Evolutionary conservation across 2,113 vertebrate genomes (phyloP).

Genomic region (Craseonycteris thonglongyai): DNA sequence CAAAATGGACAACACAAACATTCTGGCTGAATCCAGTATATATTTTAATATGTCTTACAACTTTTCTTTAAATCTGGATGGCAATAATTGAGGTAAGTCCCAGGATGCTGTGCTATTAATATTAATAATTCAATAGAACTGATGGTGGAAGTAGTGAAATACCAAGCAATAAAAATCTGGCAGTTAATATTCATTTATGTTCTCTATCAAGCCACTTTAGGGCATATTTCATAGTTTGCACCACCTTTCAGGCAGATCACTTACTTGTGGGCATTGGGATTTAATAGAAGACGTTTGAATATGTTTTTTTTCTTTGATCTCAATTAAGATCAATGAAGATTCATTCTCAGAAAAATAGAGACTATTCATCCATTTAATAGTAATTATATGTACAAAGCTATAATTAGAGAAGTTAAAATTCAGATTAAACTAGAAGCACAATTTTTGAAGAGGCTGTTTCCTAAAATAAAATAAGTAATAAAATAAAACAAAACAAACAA

Average conservation of each 20-base stretch:
- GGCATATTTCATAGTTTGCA: not conserved
- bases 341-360: not conserved
- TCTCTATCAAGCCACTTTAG: not conserved
- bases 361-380: not conserved
- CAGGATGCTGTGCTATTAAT: not conserved
- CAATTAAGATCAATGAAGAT: not conserved
- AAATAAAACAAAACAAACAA: too few species aligned
- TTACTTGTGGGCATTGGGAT: not conserved
- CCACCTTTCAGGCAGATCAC: not conserved
- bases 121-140: conserved; percentile 34
- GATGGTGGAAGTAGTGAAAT: not conserved
- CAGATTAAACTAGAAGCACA: not conserved
- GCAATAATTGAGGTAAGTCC: not conserved
- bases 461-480: too few species aligned
- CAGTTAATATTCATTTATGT: conserved; percentile 3
- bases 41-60: not conserved
- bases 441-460: not conserved
- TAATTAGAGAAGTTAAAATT: not conserved
- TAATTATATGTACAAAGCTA: not conserved
- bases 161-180: not conserved
- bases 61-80: not conserved
- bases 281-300: conserved; percentile 5
- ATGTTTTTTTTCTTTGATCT: not conserved
- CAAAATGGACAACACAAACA: not conserved
- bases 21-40: not conserved